Percentiles rank a stretch among this genome's conserved stretches.
Conservation (phyloP, 1,140 invertebrate species). For the Hycleus phaleratus region DNA sequence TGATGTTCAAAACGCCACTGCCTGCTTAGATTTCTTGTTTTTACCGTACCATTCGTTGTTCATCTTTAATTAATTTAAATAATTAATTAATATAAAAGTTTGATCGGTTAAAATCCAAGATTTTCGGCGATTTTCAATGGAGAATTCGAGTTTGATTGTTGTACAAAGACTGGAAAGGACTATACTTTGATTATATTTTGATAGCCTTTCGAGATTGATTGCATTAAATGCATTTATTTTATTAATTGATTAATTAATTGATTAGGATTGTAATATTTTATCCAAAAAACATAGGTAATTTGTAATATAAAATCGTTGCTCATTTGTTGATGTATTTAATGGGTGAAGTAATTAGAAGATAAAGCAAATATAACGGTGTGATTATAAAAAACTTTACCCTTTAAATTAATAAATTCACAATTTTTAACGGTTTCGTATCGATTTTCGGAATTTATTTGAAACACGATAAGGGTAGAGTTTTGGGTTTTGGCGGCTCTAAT, state of each 20-base stretch:
- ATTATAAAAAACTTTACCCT: neutral
- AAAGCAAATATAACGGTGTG: neutral
- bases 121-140: too few species aligned
- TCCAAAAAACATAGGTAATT: conserved; percentile 5
- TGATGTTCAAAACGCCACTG: conserved; percentile 14
- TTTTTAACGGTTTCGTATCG: conserved; percentile 5
- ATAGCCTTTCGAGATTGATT: neutral
- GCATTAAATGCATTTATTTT: conserved; percentile 27
- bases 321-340: conserved; percentile 19
- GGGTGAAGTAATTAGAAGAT: neutral
- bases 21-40: neutral
- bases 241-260: neutral
- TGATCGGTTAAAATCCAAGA: too few species aligned
- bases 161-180: conserved; percentile 14
- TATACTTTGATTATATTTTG: neutral
- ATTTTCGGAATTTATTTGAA: neutral
- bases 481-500: too few species aligned
- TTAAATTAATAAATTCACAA: conserved; percentile 6
- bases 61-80: conserved; percentile 4
- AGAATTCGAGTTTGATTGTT: neutral
- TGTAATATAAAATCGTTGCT: conserved; percentile 21
- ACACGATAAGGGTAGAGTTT: too few species aligned
- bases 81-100: too few species aligned
- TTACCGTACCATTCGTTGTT: conserved; percentile 15
- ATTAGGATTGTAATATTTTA: conserved; percentile 2